A percentile compares a stretch with the other conserved stretches of the same genome.
Evolutionary conservation across 2,888 invertebrate genomes (phyloP).

Genomic region (Empis stercorea): DNA sequence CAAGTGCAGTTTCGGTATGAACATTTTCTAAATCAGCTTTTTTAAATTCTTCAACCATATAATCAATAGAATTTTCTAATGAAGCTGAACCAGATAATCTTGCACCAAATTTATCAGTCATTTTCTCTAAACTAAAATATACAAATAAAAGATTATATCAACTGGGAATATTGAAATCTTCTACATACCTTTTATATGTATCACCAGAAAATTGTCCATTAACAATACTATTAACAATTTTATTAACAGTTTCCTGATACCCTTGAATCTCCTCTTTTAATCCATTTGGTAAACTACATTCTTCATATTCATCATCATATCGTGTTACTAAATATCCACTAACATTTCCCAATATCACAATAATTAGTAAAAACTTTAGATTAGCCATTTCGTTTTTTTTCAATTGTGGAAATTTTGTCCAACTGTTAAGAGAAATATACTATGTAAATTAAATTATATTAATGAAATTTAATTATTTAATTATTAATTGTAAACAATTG

Average conservation of each 20-base stretch:
- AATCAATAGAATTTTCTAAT: slow-evolving; percentile 56
- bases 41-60: slow-evolving; percentile 39
- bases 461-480: no score
- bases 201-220: slow-evolving; percentile 42
- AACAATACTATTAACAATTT: slow-evolving; percentile 41
- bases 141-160: not conserved
- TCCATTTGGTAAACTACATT: slow-evolving; percentile 32
- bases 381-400: no score
- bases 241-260: slow-evolving; percentile 39
- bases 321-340: no score
- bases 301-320: slow-evolving; percentile 7
- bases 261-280: slow-evolving; percentile 46
- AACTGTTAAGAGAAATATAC: no score
- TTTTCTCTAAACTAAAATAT: slow-evolving; percentile 31
- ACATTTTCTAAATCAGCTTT: slow-evolving; percentile 47
- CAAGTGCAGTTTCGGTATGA: slow-evolving; percentile 51
- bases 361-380: no score
- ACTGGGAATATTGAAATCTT: not conserved
- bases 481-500: no score
- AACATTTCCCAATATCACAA: no score
- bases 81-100: slow-evolving; percentile 48
- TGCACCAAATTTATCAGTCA: slow-evolving; percentile 49
- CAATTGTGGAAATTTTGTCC: no score
- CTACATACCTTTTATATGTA: slow-evolving; percentile 41
- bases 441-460: no score